Evolutionary conservation across 2,113 vertebrate species (phyloP).

Genomic region (Phyllostomus hastatus): DNA sequence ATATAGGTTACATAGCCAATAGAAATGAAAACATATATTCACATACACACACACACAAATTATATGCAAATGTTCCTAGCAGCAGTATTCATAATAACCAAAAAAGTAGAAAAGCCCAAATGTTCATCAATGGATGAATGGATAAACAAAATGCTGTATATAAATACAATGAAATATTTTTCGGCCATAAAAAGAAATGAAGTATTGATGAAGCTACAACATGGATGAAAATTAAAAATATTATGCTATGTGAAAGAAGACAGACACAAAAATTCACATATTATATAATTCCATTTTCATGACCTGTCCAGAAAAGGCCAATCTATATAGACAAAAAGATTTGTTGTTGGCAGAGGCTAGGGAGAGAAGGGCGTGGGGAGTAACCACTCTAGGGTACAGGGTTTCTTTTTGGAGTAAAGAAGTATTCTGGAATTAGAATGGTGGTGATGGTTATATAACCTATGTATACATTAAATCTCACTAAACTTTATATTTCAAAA

Average conservation of each 20-base stretch:
- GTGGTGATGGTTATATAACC: neutral
- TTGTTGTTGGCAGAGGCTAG: neutral
- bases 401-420: neutral
- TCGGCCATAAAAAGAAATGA: neutral
- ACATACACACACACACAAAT: neutral
- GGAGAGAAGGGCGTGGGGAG: neutral
- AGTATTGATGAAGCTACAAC: neutral
- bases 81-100: neutral
- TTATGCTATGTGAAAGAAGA: neutral
- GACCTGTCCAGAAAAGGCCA: neutral
- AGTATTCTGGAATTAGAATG: neutral
- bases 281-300: neutral
- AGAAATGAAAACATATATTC: constrained; percentile 12
- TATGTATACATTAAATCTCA: neutral
- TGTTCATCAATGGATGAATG: neutral
- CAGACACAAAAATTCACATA: neutral
- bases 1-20: neutral
- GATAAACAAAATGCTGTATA: neutral
- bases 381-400: neutral
- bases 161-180: neutral
- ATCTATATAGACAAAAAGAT: neutral
- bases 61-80: neutral
- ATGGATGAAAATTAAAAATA: neutral
- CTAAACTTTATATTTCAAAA: neutral
- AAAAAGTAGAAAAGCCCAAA: neutral